Percentiles rank a stretch among this genome's conserved stretches.
Conservation (phyloP, 2,888 invertebrate species). For the Stenichneumon culpator region DNA sequence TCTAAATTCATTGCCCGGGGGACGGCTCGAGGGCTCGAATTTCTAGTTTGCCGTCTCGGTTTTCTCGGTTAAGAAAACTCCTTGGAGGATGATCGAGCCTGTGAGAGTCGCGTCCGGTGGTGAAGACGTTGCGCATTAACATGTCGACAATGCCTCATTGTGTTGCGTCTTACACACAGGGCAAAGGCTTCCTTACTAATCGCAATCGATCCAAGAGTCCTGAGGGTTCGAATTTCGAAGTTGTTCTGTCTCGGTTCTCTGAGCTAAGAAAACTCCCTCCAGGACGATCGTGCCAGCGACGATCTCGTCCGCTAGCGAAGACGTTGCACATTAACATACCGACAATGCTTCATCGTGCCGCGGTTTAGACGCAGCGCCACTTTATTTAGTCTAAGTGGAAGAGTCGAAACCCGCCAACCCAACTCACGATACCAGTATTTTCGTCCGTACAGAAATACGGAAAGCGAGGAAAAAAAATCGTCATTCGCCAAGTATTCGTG, state of each 20-base stretch:
- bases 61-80: slow-evolving; percentile 9
- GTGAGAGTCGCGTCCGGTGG: slow-evolving; percentile 29
- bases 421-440: slow-evolving; percentile 28
- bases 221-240: slow-evolving; percentile 37
- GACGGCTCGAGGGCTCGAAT: not conserved
- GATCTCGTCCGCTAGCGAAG: slow-evolving; percentile 35
- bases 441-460: not conserved
- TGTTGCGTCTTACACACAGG: slow-evolving; percentile 61
- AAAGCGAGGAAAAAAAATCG: slow-evolving; percentile 7
- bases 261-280: slow-evolving; percentile 38
- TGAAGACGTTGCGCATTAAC: slow-evolving; percentile 75
- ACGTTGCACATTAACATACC: slow-evolving; percentile 78
- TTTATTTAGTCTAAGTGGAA: slow-evolving; percentile 21
- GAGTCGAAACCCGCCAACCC: not conserved
- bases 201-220: slow-evolving; percentile 18
- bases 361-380: slow-evolving; percentile 35
- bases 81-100: slow-evolving; percentile 69
- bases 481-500: slow-evolving; percentile 11
- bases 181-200: slow-evolving; percentile 40
- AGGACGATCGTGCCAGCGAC: slow-evolving; percentile 13
- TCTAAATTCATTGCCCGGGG: not conserved
- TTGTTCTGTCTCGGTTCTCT: slow-evolving; percentile 29
- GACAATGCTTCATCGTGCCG: slow-evolving; percentile 80
- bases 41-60: not conserved
- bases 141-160: slow-evolving; percentile 81